Base-by-base conservation (phyloP, 1,140 invertebrate genomes). In the Agrilus planipennis region DNA sequence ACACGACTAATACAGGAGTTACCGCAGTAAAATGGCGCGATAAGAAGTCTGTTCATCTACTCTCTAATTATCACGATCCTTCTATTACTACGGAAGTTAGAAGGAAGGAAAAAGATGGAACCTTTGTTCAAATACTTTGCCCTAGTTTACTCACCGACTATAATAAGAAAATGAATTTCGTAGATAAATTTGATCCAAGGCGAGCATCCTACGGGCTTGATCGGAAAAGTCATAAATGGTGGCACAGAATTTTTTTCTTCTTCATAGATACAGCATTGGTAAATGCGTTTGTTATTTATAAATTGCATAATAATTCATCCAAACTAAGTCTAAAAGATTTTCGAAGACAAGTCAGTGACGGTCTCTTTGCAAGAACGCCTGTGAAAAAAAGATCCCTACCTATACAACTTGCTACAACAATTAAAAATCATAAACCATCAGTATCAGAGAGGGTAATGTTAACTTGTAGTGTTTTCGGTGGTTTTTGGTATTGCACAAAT, bases 81-180 rank as follows among this genome's bases (percentile, higher is more conserved):
- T 29, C 42, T 45, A 48, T 51, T 1, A 41, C 51, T 11, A 42
- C 39, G 20, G 50, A 58, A 44, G 58, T 59, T 30, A 57, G 60
- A 44, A 39, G 36, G 29, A 42, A 30, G 23, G 27, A 19, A 20
- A 15, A 27, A 16, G 10, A 21, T 21, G 18, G 19, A 11, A 34
- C 14, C 6, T 12, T 16, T 19, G 35, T n/a, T 32, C 34, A 16
- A 35, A 23, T 12, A 31, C 27, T 5, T 22, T 42, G 31, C 43
- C 53, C 51, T 43, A 65, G 67, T 50, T 62, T 61, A 23, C 62
- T 60, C 41, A 65, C 67, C 53, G 52, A 62, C 47, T 62, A 57
- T 7, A 58, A 60, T 39, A 63, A 57, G 49, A 44, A 60, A 32
- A 65, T 60, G 59, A 48, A 49, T 32, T 53, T 39, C 34, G 60